phyloP scores from a whole-genome alignment of 1,140 invertebrate genomes.

The Drosophila nannoptera region DNA sequence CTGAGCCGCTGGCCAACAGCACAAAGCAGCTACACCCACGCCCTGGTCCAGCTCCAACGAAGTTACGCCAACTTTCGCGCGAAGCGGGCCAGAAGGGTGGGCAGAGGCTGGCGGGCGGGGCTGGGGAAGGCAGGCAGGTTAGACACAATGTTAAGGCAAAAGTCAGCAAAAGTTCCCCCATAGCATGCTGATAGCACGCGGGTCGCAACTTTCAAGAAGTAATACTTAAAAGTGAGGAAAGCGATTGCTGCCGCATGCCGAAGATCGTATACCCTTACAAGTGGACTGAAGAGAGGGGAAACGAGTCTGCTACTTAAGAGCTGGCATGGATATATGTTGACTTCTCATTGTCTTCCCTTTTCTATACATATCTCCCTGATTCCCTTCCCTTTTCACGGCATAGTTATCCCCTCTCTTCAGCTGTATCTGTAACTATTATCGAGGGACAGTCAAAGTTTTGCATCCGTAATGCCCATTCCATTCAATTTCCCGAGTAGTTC shows the following conservation, averaged over 20 bases:
- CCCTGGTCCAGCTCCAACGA: slow-evolving; percentile 10
- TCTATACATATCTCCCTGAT: not conserved
- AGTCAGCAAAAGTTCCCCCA: slow-evolving; percentile 59
- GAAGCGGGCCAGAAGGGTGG: too few relatives aligned
- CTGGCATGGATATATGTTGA: too few relatives aligned
- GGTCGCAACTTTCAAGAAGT: slow-evolving; percentile 56
- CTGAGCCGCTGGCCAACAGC: slow-evolving; percentile 18
- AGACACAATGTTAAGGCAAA: slow-evolving; percentile 44
- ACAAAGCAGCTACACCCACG: not conserved
- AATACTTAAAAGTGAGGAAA: slow-evolving; percentile 15
- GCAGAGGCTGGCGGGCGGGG: not conserved
- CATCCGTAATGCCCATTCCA: slow-evolving; percentile 22
- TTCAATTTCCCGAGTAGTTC: slow-evolving; percentile 61
- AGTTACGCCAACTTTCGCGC: slow-evolving; percentile 39
- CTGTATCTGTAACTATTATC: not conserved
- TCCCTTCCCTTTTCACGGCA: not conserved
- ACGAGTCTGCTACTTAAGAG: too few relatives aligned
- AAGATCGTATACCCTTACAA: not conserved
- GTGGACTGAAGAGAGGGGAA: too few relatives aligned
- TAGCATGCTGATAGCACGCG: slow-evolving; percentile 55
- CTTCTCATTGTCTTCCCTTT: too few relatives aligned
- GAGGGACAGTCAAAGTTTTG: slow-evolving; percentile 32
- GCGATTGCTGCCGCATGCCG: not conserved
- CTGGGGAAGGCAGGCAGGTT: not conserved
- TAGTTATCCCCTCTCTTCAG: too few relatives aligned